Evolutionary conservation across 2,113 vertebrate genomes (phyloP).

Genomic region (Mystacornis crossleyi): DNA sequence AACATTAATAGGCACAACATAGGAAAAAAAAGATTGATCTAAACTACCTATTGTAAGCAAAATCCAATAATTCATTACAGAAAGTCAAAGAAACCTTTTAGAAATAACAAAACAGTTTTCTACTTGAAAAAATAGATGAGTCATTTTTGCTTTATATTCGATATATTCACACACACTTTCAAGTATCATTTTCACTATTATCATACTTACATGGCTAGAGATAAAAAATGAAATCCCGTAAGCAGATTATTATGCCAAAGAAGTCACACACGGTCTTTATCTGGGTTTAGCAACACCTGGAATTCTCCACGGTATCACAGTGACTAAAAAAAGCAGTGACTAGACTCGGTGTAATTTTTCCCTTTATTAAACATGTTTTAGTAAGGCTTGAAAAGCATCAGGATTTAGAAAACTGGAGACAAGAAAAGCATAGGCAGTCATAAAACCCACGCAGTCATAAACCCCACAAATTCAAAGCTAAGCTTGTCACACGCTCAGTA

Average conservation of each 20-base stretch:
- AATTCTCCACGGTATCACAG: background rate
- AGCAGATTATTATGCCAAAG: background rate
- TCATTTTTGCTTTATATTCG: constrained; percentile 50
- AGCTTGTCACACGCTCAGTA: constrained; percentile 1
- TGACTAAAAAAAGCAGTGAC: constrained; percentile 29
- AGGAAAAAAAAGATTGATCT: constrained; percentile 5
- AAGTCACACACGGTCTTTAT: constrained; percentile 1
- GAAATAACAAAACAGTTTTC: constrained; percentile 28
- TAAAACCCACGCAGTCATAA: background rate
- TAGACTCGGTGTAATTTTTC: background rate
- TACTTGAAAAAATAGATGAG: constrained; percentile 57
- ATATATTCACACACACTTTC: constrained; percentile 57
- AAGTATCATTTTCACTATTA: constrained; percentile 49
- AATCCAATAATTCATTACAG: constrained; percentile 13
- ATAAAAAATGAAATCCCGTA: constrained; percentile 16
- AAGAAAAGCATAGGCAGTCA: background rate
- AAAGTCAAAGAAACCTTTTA: constrained; percentile 30
- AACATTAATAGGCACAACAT: constrained; percentile 41
- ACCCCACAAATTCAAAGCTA: background rate
- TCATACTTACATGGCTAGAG: constrained; percentile 50
- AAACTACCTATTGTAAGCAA: constrained; percentile 19
- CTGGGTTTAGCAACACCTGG: constrained; percentile 32
- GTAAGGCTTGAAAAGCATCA: constrained; percentile 41
- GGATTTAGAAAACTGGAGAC: background rate
- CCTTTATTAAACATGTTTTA: constrained; percentile 20